Evolutionary conservation across 2,888 invertebrate species (phyloP).

Genomic region (Volucella bombylans): DNA sequence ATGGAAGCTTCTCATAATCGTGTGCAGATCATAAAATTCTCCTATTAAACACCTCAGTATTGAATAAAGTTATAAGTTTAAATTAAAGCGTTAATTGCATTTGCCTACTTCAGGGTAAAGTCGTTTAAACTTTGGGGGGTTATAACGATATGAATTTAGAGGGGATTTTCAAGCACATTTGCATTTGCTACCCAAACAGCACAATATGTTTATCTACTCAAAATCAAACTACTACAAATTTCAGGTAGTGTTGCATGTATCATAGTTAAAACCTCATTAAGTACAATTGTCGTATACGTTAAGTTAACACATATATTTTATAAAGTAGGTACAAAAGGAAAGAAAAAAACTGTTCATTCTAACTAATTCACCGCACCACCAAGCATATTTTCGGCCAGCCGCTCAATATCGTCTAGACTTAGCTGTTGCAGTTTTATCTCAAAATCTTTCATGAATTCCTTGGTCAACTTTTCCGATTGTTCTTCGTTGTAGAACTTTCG

Average conservation of each 20-base stretch:
- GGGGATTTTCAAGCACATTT: too few relatives aligned
- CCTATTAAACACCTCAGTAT: constrained; percentile 1
- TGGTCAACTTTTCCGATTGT: constrained; percentile 84
- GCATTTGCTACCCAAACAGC: too few relatives aligned
- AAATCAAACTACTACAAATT: too few relatives aligned
- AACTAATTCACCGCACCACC: constrained; percentile 30
- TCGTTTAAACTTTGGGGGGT: too few relatives aligned
- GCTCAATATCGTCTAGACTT: constrained; percentile 81
- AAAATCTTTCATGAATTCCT: constrained; percentile 80
- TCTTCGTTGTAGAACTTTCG: constrained; percentile 85
- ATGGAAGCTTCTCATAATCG: constrained; percentile 43
- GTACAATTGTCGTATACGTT: not conserved
- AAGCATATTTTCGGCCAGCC: constrained; percentile 78
- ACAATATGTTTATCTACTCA: too few relatives aligned
- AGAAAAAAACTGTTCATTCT: constrained; percentile 1
- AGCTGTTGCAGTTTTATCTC: constrained; percentile 79
- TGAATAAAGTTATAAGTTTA: not conserved
- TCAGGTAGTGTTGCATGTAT: too few relatives aligned
- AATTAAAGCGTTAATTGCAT: not conserved
- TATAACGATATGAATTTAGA: too few relatives aligned
- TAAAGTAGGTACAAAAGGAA: constrained; percentile 60
- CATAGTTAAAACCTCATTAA: too few relatives aligned
- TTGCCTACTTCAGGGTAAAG: too few relatives aligned
- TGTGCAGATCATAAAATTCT: constrained; percentile 22
- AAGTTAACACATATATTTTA: constrained; percentile 54